These are phyloP conservation scores for Drosophila ercepeae DNA, from an alignment of 1,140 invertebrate species.

Conservation along the genomic window DNA sequence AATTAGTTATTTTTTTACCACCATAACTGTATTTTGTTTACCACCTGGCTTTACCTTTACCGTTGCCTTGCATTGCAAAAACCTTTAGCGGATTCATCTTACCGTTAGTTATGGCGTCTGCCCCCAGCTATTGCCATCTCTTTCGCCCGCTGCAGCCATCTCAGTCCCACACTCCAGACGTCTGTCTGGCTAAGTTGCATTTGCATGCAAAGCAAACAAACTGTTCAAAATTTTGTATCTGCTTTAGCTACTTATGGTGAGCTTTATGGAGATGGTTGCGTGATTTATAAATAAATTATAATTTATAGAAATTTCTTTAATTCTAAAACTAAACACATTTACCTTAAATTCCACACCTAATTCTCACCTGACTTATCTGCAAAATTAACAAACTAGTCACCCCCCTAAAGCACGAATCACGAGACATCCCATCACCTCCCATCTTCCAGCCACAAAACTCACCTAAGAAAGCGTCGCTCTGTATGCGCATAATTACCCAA, in stretches of 20 bases:
- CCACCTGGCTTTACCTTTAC: neutral
- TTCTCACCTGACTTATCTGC: too few species aligned
- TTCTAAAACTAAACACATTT: too few species aligned
- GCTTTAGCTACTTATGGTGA: conserved; percentile 11
- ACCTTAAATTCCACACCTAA: too few species aligned
- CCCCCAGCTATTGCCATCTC: conserved; percentile 2
- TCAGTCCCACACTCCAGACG: neutral
- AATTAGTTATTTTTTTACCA: too few species aligned
- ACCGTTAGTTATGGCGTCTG: conserved; percentile 61
- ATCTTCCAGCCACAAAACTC: conserved; percentile 9
- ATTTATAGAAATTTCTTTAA: too few species aligned
- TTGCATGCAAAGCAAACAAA: conserved; percentile 60
- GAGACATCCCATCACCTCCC: conserved; percentile 8
- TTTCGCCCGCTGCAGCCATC: neutral
- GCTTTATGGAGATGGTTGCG: conserved; percentile 7
- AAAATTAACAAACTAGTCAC: too few species aligned
- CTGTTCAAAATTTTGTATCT: conserved; percentile 42
- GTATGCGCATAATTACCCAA: conserved; percentile 83
- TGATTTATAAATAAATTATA: conserved; percentile 3
- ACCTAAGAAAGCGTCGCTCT: conserved; percentile 46
- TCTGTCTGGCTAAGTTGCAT: conserved; percentile 41
- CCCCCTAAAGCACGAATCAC: conserved; percentile 23
- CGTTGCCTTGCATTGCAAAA: neutral
- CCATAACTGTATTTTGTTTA: neutral
- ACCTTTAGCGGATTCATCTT: conserved; percentile 59